These are phyloP conservation scores for Cyanistes caeruleus DNA, from an alignment of 2,113 vertebrate genomes.

Conservation along the genomic window DNA sequence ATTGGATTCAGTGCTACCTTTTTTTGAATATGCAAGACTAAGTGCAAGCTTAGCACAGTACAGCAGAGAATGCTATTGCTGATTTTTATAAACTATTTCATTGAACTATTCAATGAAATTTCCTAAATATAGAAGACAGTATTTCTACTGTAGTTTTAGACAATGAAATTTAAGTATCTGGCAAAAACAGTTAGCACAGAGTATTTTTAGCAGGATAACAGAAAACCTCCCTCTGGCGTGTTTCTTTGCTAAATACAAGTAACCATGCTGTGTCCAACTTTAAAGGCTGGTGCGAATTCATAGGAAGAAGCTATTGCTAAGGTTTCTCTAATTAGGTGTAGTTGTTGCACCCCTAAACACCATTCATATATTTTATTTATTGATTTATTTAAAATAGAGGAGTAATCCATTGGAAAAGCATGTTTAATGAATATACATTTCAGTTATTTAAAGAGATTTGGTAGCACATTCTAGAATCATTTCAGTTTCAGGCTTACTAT, in stretches of 20 bases:
- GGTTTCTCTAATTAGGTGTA: not conserved
- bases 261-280: not conserved
- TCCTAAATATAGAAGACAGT: not conserved
- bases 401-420: not conserved
- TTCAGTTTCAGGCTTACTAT: not conserved
- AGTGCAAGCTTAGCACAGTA: not conserved
- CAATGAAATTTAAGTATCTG: not conserved
- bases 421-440: not conserved
- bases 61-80: not conserved
- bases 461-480: not conserved
- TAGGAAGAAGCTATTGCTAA: not conserved
- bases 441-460: not conserved
- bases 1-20: not conserved
- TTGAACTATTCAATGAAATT: not conserved
- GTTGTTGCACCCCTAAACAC: not conserved
- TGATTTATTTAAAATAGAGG: not conserved
- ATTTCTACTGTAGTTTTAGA: not conserved
- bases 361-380: not conserved
- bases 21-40: not conserved
- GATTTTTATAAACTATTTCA: not conserved
- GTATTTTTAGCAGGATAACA: constrained; percentile 20
- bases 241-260: not conserved
- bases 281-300: not conserved
- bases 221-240: not conserved
- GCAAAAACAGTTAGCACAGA: not conserved